Percentiles rank a stretch among this genome's conserved stretches.
phyloP scores from a whole-genome alignment of 2,113 vertebrate genomes.

The Haemorhous mexicanus region DNA sequence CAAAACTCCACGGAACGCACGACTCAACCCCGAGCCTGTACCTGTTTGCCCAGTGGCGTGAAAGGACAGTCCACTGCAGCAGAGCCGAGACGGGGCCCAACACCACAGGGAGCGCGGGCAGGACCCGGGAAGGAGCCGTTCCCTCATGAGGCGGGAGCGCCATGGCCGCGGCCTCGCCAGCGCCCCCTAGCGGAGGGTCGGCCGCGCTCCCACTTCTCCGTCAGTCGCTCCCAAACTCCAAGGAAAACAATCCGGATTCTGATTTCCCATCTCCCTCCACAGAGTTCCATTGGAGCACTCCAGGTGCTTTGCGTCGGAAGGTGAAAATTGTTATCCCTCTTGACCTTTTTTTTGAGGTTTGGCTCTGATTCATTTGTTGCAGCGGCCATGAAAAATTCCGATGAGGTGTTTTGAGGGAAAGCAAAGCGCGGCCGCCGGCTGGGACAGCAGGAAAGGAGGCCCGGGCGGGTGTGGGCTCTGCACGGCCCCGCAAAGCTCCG shows the following conservation, averaged over 20 bases:
- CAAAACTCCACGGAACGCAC: accelerated
- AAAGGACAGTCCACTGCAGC: accelerated
- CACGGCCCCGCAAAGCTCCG: background rate
- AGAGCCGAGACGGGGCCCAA: accelerated
- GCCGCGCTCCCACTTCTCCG: accelerated
- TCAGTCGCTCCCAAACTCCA: background rate
- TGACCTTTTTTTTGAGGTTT: background rate
- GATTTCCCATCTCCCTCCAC: background rate
- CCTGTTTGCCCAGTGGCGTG: accelerated
- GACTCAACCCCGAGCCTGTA: accelerated
- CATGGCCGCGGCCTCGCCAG: background rate
- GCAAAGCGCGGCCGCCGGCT: background rate
- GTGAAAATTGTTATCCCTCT: background rate
- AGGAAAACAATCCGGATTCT: background rate
- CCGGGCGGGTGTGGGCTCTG: background rate
- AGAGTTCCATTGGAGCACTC: background rate
- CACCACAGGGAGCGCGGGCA: accelerated
- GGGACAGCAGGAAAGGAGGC: background rate
- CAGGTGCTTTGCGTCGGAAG: background rate
- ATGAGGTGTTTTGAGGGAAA: background rate
- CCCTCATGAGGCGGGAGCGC: background rate
- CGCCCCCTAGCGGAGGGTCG: background rate
- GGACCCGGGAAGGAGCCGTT: accelerated
- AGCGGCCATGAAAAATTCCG: background rate
- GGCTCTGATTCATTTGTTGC: background rate